These are phyloP conservation scores for Scaptomyza reducta DNA, from an alignment of 2,888 invertebrate species.

Conservation along the genomic window DNA sequence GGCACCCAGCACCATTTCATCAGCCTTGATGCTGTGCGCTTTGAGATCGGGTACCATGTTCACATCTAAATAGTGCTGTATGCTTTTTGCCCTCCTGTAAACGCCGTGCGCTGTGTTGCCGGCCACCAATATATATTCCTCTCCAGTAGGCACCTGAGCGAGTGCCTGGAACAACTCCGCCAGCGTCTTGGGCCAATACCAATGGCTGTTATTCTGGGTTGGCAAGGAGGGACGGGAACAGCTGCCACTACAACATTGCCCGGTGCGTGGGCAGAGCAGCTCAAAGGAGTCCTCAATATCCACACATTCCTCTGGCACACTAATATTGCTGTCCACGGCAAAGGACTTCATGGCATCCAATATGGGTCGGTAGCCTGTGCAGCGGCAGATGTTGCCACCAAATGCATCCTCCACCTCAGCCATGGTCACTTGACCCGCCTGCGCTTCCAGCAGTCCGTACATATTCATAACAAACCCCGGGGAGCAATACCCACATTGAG, in stretches of 20 bases:
- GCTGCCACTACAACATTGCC: conserved; percentile 78
- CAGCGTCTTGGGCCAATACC: conserved; percentile 79
- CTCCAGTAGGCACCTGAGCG: conserved; percentile 72
- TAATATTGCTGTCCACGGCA: conserved; percentile 86
- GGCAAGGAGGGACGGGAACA: conserved; percentile 59
- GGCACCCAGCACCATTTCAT: conserved; percentile 68
- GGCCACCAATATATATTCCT: conserved; percentile 88
- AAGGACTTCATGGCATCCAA: conserved; percentile 92
- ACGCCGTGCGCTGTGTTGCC: conserved; percentile 92
- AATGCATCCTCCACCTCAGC: conserved; percentile 90
- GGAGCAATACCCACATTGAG: conserved; percentile 91
- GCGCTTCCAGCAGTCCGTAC: conserved; percentile 85
- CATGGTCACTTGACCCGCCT: conserved; percentile 85
- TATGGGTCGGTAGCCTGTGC: conserved; percentile 92
- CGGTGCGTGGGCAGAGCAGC: conserved; percentile 69
- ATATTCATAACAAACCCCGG: conserved; percentile 92
- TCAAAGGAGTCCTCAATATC: conserved; percentile 84
- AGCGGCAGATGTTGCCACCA: conserved; percentile 91
- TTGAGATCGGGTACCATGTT: conserved; percentile 87
- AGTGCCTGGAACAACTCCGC: conserved; percentile 81
- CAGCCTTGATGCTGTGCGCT: conserved; percentile 81
- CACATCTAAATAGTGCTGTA: conserved; percentile 87
- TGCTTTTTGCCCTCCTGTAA: conserved; percentile 76
- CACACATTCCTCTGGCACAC: conserved; percentile 83
- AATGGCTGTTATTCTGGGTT: conserved; percentile 46